Percentiles rank a stretch among this genome's conserved stretches.
These are phyloP conservation scores for Philaethria dido DNA, from an alignment of 2,888 invertebrate genomes.

Conservation along the genomic window DNA sequence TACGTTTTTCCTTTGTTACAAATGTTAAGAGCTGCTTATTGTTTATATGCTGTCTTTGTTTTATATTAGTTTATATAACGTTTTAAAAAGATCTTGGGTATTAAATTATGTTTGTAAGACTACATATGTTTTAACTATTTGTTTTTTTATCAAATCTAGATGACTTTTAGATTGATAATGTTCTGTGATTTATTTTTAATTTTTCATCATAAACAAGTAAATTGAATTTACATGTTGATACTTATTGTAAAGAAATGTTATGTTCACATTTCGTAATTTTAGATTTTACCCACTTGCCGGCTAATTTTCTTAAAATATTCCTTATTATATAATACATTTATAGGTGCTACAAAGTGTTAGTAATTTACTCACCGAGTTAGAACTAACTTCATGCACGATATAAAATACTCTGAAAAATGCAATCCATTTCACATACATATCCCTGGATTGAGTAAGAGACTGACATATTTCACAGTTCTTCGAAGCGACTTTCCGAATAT, in stretches of 20 bases:
- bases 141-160: too few species aligned
- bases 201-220: too few species aligned
- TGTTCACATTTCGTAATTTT: too few species aligned
- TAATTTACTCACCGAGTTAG: background rate
- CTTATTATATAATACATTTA: background rate
- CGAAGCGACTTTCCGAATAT: constrained; percentile 76
- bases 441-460: constrained; percentile 73
- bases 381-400: background rate
- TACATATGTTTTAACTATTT: too few species aligned
- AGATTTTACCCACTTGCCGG: too few species aligned
- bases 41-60: background rate
- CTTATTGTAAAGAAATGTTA: too few species aligned
- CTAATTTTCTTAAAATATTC: too few species aligned
- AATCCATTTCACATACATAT: constrained; percentile 64
- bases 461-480: constrained; percentile 80
- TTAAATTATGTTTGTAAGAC: too few species aligned
- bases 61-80: background rate
- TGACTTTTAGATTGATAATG: too few species aligned
- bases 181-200: too few species aligned
- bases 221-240: too few species aligned
- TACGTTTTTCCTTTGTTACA: background rate
- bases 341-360: background rate
- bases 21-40: background rate
- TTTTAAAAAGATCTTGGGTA: too few species aligned
- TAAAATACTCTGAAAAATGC: constrained; percentile 33